Evolutionary conservation across 2,888 invertebrate genomes (phyloP).

Genomic region (Polymixis lichenea): DNA sequence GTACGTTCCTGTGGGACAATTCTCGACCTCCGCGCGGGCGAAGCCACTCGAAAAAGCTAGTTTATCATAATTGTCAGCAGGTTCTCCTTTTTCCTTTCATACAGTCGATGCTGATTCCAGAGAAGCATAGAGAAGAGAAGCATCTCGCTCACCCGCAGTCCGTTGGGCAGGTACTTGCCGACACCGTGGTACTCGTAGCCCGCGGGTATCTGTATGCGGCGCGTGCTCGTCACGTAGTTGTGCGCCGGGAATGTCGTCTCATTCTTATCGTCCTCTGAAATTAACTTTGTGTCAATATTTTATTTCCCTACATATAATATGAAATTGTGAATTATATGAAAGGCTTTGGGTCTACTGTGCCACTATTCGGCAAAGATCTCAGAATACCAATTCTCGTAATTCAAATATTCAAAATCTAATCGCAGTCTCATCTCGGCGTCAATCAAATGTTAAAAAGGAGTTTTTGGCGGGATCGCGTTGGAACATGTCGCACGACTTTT

Average conservation of each 20-base stretch:
- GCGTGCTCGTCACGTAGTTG: slow-evolving; percentile 70
- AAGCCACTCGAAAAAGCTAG: too few relatives aligned
- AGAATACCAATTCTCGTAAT: too few relatives aligned
- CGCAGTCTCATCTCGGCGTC: too few relatives aligned
- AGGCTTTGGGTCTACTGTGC: not conserved
- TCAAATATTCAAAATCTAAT: too few relatives aligned
- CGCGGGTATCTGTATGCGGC: slow-evolving; percentile 68
- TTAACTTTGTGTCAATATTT: not conserved
- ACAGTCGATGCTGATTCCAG: not conserved
- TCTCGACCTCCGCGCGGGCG: too few relatives aligned
- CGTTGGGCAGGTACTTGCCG: slow-evolving; percentile 46
- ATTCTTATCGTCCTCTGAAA: slow-evolving; percentile 76
- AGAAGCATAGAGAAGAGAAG: not conserved
- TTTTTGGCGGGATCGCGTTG: too few relatives aligned
- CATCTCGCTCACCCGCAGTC: slow-evolving; percentile 37
- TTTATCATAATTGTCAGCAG: too few relatives aligned
- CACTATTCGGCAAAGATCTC: not conserved
- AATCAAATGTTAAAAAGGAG: too few relatives aligned
- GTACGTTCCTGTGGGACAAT: too few relatives aligned
- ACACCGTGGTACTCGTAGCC: slow-evolving; percentile 69
- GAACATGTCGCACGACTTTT: too few relatives aligned
- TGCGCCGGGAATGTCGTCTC: slow-evolving; percentile 65
- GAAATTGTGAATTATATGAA: not conserved
- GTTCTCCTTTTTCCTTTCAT: not conserved
- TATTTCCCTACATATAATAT: not conserved